phyloP scores from a whole-genome alignment of 2,113 vertebrate genomes.

The Lanius collurio region DNA sequence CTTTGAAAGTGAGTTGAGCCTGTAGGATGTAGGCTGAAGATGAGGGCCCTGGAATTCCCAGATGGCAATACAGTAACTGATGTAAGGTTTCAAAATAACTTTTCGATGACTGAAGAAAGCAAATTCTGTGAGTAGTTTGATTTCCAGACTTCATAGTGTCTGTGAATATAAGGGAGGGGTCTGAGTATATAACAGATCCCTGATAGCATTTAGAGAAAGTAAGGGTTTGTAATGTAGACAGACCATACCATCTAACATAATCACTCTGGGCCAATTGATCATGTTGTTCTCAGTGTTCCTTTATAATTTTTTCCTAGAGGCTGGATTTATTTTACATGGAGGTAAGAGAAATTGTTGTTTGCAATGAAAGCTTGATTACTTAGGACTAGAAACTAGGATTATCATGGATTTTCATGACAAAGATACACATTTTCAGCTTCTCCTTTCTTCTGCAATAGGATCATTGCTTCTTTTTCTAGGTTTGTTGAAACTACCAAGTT shows the following conservation, averaged over 20 bases:
- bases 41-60: neutral
- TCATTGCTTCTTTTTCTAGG: neutral
- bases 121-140: neutral
- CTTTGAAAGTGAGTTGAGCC: neutral
- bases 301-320: neutral
- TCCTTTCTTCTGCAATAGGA: neutral
- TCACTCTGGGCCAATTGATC: neutral
- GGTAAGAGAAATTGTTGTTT: neutral
- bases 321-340: neutral
- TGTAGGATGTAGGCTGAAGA: neutral
- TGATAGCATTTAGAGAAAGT: neutral
- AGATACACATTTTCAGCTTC: neutral
- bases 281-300: neutral
- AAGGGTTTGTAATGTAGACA: neutral
- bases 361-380: neutral
- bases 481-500: neutral
- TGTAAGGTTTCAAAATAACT: neutral
- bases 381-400: neutral
- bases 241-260: neutral
- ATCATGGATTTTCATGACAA: neutral
- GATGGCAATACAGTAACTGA: neutral
- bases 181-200: neutral
- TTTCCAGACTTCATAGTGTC: neutral
- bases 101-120: neutral
- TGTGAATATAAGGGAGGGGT: neutral